phyloP scores from a whole-genome alignment of 2,888 invertebrate genomes.

The Lepetodrilus schrolli region DNA sequence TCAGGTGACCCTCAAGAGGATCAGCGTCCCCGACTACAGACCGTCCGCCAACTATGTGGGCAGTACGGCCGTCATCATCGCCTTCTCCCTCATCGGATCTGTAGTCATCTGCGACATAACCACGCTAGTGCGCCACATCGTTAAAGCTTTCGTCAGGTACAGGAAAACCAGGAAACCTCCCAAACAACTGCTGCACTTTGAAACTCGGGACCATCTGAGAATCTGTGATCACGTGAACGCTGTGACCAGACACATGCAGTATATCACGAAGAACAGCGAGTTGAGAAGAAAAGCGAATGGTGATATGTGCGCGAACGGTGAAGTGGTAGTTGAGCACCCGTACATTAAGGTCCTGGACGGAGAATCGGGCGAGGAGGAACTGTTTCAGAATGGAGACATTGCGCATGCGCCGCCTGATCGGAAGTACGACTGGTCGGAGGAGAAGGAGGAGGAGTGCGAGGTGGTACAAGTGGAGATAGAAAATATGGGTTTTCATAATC shows the following conservation, averaged over 20 bases:
- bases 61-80: slow-evolving; percentile 19
- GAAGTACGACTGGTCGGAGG: slow-evolving; percentile 10
- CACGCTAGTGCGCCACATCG: neutral
- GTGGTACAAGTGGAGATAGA: neutral
- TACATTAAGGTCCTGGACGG: neutral
- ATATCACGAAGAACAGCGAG: neutral
- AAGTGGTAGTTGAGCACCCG: neutral
- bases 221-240: neutral
- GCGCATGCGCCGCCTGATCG: neutral
- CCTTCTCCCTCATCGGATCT: slow-evolving; percentile 17
- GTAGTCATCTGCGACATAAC: slow-evolving; percentile 5
- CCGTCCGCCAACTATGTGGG: slow-evolving; percentile 26
- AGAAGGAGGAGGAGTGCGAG: neutral
- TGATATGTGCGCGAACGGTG: neutral
- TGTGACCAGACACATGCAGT: neutral
- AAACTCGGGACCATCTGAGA: neutral
- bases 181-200: neutral
- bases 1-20: slow-evolving; percentile 4
- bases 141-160: neutral
- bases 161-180: no score
- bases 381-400: neutral
- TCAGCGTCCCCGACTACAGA: slow-evolving; percentile 19
- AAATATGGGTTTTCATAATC: neutral
- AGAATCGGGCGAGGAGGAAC: neutral
- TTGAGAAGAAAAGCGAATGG: neutral